Evolutionary conservation across 2,797 vertebrate genomes (phyloP).

Genomic region (Coendou prehensilis): DNA sequence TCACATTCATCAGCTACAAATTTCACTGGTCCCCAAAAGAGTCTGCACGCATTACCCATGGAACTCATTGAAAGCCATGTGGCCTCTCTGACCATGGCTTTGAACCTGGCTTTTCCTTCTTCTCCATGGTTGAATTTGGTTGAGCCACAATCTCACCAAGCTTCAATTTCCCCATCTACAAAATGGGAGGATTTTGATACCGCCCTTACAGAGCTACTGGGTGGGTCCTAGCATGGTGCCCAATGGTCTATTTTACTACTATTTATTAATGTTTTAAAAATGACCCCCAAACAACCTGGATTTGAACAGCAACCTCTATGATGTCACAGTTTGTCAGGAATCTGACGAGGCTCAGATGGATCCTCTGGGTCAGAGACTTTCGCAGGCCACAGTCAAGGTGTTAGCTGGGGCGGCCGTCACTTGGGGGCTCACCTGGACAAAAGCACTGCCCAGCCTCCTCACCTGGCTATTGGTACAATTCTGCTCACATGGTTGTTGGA

Average conservation of each 20-base stretch:
- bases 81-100: background rate
- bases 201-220: background rate
- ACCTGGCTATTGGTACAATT: background rate
- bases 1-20: background rate
- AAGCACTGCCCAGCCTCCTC: background rate
- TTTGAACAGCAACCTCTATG: background rate
- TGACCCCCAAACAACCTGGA: background rate
- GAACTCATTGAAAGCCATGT: too few relatives aligned
- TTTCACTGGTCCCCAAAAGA: background rate
- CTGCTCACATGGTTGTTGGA: background rate
- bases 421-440: background rate
- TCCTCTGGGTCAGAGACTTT: background rate
- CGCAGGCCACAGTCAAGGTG: background rate
- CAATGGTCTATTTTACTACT: background rate
- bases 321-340: background rate
- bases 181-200: background rate
- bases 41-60: too few relatives aligned
- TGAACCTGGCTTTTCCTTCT: background rate
- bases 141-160: background rate
- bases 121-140: background rate
- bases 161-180: background rate
- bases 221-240: background rate
- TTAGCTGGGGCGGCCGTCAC: accelerated
- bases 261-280: too few relatives aligned
- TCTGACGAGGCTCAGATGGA: too few relatives aligned